These are phyloP conservation scores for Pseudomyrmex gracilis DNA, from an alignment of 1,140 invertebrate species.

Conservation along the genomic window DNA sequence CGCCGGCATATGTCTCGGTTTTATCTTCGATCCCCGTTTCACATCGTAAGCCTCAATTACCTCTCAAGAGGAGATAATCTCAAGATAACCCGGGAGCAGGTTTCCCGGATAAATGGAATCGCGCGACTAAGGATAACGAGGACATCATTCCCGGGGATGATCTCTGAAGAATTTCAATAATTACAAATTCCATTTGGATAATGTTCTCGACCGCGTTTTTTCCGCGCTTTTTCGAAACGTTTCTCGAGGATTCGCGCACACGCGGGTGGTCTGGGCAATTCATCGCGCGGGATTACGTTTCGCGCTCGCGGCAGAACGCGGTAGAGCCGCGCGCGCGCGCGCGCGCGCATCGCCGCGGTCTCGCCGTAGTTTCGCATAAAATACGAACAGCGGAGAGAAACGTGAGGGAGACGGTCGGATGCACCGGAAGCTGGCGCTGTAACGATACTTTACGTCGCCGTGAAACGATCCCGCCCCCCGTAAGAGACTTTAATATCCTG, in stretches of 20 bases:
- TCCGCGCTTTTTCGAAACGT: background rate
- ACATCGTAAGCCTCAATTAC: conserved; percentile 47
- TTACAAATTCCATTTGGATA: conserved; percentile 52
- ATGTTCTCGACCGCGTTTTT: background rate
- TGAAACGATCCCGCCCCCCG: conserved; percentile 26
- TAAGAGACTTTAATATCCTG: conserved; percentile 76
- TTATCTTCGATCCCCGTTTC: conserved; percentile 53
- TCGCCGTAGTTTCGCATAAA: conserved; percentile 57
- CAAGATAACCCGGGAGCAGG: conserved; percentile 23
- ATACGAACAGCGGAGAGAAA: background rate
- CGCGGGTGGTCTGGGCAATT: conserved; percentile 7
- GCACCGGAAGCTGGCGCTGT: conserved; percentile 23
- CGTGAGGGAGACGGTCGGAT: conserved; percentile 5
- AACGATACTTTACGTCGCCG: conserved; percentile 65
- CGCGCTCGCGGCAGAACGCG: conserved; percentile 1
- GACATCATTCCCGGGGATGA: conserved; percentile 13
- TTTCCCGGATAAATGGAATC: conserved; percentile 22
- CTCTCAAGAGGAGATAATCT: conserved; percentile 34
- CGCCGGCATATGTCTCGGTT: conserved; percentile 29
- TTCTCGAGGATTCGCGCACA: background rate
- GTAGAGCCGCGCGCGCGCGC: background rate
- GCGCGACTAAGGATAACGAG: conserved; percentile 32
- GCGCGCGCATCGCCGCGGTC: conserved; percentile 31
- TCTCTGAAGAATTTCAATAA: conserved; percentile 55
- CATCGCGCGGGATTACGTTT: conserved; percentile 32